Base-by-base conservation (phyloP, 1,140 invertebrate species). In the Charaxes varanes region DNA sequence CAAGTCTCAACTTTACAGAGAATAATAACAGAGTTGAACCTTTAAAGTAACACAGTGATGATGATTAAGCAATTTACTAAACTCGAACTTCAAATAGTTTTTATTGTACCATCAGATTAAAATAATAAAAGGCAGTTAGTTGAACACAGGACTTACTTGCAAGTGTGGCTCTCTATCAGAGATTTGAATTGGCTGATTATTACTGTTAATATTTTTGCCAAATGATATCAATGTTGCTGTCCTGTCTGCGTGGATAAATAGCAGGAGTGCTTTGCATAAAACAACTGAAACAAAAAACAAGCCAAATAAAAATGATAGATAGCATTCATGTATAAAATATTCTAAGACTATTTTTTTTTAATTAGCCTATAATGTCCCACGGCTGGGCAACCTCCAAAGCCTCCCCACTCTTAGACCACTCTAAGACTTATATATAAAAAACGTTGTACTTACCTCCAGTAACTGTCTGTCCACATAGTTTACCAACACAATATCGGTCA, bases 401-500 rank as follows among this genome's bases (percentile, higher is more conserved):
- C n/a, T n/a, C n/a, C n/a, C n/a, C n/a, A n/a, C n/a, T n/a, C n/a
- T n/a, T n/a, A n/a, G n/a, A n/a, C n/a, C n/a, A n/a, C n/a, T n/a
- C n/a, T n/a, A n/a, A n/a, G n/a, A 34, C 2, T 5, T 11, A 31
- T 41, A 8, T 14, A 33, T 17, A 16, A 40, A 8, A 21, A 12
- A 26, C 23, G 7, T 30, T 8, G 7, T 41, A 52, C 44, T 43
- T 51, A 82, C 78, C 74, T 52, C 53, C 58, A 17, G 73, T 59
- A 24, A 76, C 63, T 32, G 44, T 55, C 41, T 69, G 67, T 17
- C 71, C 67, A 19, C 60, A 51, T 13, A 79, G 37, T 44, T 72
- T 82, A 6, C 74, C 78, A 10, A 82, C 55, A 62, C 72, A 74
- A 41, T 74, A 80, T 53, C 63, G 70, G 58, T 82, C 78, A 60